Conservation (phyloP, 2,888 invertebrate genomes). For the Andrena chrysosceles region DNA sequence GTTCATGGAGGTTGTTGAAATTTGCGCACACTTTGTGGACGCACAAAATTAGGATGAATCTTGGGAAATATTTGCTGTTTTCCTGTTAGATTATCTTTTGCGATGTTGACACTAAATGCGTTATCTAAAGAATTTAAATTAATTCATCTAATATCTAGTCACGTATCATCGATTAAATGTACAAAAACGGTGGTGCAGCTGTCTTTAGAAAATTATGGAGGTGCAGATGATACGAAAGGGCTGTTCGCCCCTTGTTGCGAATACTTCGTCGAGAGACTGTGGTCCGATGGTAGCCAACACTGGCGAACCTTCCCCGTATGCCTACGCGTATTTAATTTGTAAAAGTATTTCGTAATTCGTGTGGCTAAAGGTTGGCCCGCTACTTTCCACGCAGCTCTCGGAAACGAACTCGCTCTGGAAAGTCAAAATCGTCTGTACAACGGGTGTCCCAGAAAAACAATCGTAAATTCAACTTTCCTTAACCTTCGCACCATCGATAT, state of each 20-base stretch:
- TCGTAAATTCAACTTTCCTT: neutral
- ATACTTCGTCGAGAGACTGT: constrained; percentile 82
- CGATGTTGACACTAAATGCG: no score
- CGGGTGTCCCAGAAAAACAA: constrained; percentile 60
- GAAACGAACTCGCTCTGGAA: constrained; percentile 60
- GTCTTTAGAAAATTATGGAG: constrained; percentile 67
- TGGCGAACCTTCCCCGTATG: constrained; percentile 67
- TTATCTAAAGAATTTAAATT: neutral
- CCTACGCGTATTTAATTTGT: constrained; percentile 82
- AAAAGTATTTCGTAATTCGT: constrained; percentile 82
- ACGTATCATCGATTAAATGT: neutral
- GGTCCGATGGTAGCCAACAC: constrained; percentile 81
- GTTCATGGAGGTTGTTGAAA: no score
- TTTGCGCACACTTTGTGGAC: no score
- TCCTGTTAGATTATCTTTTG: no score
- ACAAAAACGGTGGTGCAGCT: constrained; percentile 51
- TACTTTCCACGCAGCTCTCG: constrained; percentile 70
- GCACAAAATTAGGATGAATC: no score
- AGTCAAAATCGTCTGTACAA: constrained; percentile 62
- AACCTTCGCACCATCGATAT: neutral
- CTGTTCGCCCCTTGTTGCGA: constrained; percentile 77
- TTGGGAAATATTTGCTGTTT: no score
- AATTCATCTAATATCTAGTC: neutral
- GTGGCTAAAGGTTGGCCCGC: constrained; percentile 75
- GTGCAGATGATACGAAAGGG: constrained; percentile 67